Base-by-base conservation (phyloP, 2,888 invertebrate genomes). In the Drosophila mulleri region DNA sequence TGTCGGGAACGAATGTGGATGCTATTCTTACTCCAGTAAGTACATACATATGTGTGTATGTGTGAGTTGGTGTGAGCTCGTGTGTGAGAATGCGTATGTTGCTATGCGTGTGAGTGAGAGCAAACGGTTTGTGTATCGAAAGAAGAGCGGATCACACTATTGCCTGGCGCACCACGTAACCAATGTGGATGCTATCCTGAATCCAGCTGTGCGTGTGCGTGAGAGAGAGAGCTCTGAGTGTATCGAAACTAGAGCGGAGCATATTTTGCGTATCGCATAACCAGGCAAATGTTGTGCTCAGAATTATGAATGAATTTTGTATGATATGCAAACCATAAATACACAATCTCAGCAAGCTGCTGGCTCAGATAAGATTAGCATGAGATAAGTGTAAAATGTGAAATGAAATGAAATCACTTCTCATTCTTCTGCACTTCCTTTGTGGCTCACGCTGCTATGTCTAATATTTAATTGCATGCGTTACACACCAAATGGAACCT, bases 11-110 rank as follows among this genome's bases (percentile, higher is more conserved):
- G 9, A 85, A 90, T 80, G 89, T 92, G 67, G 91, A 92, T 68
- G 91, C 87, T 73, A 92, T 92, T 70, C 83, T 92, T 16, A 92
- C 90, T 85, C 92, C 92, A 87, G 92, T 92, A 85, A 91, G 90
- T 82, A 44, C 23, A n/a, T n/a, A n/a, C n/a, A n/a, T n/a, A n/a
- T n/a, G n/a, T n/a, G n/a, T n/a, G n/a, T n/a, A n/a, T n/a, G 53
- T 6, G 53, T 14, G 20, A 2, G 14, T 39, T 29, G 29, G n/a
- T 12, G 23, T 14, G 20, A 2, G 14, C 32, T 29, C 8, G n/a
- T 12, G 23, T 23, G 35, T 16, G 37, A 18, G 42, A 18, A 3
- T 18, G 18, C 11, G 42, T 42, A 11, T 11, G 18, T 7, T 8
- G 6, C 29, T 1, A 29, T 8, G 29, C 29, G 29, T 29, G 29